These are phyloP conservation scores for Coelopa frigida DNA, from an alignment of 1,140 invertebrate genomes.

Conservation along the genomic window DNA sequence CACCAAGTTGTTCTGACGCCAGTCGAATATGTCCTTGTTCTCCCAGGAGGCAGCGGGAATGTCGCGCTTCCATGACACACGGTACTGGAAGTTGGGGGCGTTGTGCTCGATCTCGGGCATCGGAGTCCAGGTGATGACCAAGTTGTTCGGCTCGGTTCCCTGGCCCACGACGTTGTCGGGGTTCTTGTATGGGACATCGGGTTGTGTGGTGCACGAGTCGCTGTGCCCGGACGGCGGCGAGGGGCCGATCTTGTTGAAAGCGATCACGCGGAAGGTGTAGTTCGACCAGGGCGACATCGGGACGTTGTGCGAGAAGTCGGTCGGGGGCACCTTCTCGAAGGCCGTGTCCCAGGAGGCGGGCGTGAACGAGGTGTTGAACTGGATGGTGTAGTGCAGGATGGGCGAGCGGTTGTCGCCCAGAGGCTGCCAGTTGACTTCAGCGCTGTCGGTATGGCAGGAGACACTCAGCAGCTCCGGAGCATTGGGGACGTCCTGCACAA, in stretches of 20 bases:
- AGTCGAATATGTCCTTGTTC: constrained; percentile 67
- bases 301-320: constrained; percentile 66
- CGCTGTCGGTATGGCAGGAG: constrained; percentile 61
- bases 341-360: constrained; percentile 85
- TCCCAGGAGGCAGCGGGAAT: constrained; percentile 67
- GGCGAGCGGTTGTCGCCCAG: constrained; percentile 91
- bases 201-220: constrained; percentile 74
- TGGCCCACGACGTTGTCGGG: constrained; percentile 89
- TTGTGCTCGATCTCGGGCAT: constrained; percentile 97
- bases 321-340: constrained; percentile 68
- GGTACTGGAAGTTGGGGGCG: constrained; percentile 86
- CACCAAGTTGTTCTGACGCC: constrained; percentile 58
- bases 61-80: constrained; percentile 78
- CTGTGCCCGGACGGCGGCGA: constrained; percentile 79
- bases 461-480: constrained; percentile 64
- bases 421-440: constrained; percentile 74
- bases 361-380: constrained; percentile 91
- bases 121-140: constrained; percentile 91
- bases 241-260: constrained; percentile 86
- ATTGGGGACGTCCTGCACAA: constrained; percentile 94
- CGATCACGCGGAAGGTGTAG: constrained; percentile 93
- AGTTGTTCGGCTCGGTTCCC: constrained; percentile 78
- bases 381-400: constrained; percentile 84
- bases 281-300: constrained; percentile 87
- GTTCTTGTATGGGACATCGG: constrained; percentile 88